These are phyloP conservation scores for Aspiorhynchus laticeps DNA, from an alignment of 2,113 vertebrate genomes.

Conservation along the genomic window DNA sequence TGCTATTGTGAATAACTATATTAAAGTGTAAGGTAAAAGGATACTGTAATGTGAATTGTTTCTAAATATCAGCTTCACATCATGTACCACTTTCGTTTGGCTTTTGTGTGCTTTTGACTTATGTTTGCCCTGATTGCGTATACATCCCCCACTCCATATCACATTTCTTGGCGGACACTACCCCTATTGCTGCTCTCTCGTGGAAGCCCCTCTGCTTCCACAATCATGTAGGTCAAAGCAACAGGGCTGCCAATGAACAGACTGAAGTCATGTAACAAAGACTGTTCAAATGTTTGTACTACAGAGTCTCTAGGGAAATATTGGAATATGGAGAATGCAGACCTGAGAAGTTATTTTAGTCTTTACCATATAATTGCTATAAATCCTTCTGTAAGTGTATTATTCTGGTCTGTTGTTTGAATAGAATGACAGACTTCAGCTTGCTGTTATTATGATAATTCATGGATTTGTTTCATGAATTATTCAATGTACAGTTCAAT, in stretches of 20 bases:
- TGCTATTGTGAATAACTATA: background rate
- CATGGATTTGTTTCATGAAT: background rate
- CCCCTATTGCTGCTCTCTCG: background rate
- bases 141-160: background rate
- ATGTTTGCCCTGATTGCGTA: background rate
- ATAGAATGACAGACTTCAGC: background rate
- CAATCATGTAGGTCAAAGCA: constrained; percentile 1
- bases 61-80: background rate
- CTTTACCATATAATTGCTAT: background rate
- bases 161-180: background rate
- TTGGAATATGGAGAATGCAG: background rate
- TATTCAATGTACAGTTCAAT: background rate
- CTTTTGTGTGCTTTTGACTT: background rate
- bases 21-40: background rate
- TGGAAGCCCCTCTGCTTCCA: background rate
- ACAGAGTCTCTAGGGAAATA: background rate
- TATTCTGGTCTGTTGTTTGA: background rate
- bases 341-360: background rate
- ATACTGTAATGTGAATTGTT: background rate
- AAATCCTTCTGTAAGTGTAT: background rate
- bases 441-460: background rate
- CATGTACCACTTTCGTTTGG: background rate
- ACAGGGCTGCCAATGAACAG: background rate
- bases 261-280: background rate
- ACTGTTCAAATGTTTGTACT: background rate